Percentiles rank a stretch among this genome's conserved stretches.
phyloP scores from a whole-genome alignment of 2,888 invertebrate species.

The Anaspis maculata region DNA sequence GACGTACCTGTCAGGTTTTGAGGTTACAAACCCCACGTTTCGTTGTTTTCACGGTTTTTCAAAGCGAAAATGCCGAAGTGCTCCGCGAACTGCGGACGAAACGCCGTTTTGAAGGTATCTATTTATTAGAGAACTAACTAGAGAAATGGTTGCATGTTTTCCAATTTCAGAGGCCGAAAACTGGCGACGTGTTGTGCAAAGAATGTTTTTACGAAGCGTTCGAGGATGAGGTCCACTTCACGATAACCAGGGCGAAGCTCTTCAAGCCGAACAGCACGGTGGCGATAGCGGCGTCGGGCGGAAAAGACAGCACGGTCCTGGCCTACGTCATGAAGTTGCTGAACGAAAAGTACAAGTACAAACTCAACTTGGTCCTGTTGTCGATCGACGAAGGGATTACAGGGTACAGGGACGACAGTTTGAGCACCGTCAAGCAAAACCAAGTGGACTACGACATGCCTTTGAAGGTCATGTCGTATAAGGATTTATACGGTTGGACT shows the following conservation, averaged over 20 bases:
- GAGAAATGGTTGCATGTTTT: constrained; percentile 1
- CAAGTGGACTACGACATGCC: constrained; percentile 89
- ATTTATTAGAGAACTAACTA: constrained; percentile 1
- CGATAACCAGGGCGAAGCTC: constrained; percentile 71
- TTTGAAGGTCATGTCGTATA: constrained; percentile 90
- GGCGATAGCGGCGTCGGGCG: constrained; percentile 89
- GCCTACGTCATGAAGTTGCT: constrained; percentile 87
- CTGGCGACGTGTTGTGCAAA: constrained; percentile 85
- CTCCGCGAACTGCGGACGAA: constrained; percentile 63
- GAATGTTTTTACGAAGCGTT: constrained; percentile 91
- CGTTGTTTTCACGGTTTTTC: no score
- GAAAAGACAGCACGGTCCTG: constrained; percentile 95
- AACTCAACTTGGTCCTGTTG: constrained; percentile 77
- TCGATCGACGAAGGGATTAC: constrained; percentile 99
- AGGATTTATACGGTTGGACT: constrained; percentile 98
- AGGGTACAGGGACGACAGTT: constrained; percentile 90
- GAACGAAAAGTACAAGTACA: constrained; percentile 86
- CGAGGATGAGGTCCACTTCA: constrained; percentile 91
- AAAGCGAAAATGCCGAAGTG: constrained; percentile 66
- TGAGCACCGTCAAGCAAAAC: constrained; percentile 93
- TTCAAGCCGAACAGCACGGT: constrained; percentile 80
- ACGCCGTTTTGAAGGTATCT: constrained; percentile 45
- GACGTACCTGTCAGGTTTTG: not conserved
- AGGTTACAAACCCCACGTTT: constrained; percentile 1
- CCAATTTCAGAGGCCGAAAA: constrained; percentile 71